Conservation (phyloP, 2,888 invertebrate species). For the Tupiocoris notatus region DNA sequence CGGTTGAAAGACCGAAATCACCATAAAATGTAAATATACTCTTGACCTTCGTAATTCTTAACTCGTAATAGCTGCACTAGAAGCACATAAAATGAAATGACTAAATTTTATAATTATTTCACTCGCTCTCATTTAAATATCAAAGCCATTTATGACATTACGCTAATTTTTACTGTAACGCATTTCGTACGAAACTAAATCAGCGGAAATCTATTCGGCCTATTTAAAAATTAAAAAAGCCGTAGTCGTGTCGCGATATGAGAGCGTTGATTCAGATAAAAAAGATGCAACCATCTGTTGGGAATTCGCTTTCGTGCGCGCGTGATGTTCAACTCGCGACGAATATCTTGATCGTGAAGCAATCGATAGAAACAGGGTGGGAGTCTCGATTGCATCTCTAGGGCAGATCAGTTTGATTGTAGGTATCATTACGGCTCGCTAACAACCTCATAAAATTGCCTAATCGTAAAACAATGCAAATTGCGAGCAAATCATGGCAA, state of each 20-base stretch:
- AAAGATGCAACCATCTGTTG: not conserved
- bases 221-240: not conserved
- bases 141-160: too few species aligned
- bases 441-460: not conserved
- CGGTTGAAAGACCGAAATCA: too few species aligned
- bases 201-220: too few species aligned
- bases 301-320: not conserved
- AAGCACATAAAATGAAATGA: too few species aligned
- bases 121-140: not conserved
- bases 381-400: not conserved
- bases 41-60: too few species aligned
- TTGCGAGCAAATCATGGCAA: too few species aligned
- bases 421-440: not conserved
- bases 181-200: too few species aligned
- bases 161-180: too few species aligned
- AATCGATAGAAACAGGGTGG: not conserved
- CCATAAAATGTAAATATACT: too few species aligned
- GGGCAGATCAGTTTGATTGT: not conserved
- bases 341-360: not conserved
- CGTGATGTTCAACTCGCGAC: not conserved
- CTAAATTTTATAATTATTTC: too few species aligned
- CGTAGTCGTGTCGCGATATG: not conserved
- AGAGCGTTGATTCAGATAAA: not conserved
- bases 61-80: too few species aligned
- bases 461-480: too few species aligned